Base-by-base conservation (phyloP, 2,797 vertebrate species). In the Cyclopterus lumpus region DNA sequence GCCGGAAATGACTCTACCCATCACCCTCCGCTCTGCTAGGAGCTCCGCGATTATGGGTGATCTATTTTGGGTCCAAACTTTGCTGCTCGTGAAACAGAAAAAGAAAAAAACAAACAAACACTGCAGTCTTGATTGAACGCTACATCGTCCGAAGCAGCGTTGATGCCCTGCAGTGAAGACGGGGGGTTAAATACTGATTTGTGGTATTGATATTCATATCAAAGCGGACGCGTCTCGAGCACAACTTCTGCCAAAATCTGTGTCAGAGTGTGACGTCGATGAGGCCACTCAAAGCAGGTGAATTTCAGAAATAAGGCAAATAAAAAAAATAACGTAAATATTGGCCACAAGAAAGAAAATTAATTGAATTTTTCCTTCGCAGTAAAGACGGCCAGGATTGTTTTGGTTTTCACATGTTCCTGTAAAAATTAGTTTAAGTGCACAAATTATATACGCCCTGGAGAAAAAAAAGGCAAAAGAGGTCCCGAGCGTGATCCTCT, bases 361-460 rank as follows among this genome's bases (percentile, higher is more conserved):
- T 26, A 51, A 73, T 68, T 38, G 2, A 1, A 6, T 24, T 24
- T 49, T 66, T 64, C 53, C 16, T 16, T 51, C 28, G 65, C 24
- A 67, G 44, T 73, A 67, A 53, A 38, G 42, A 42, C 67, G n/a
- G 55, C 57, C 51, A 48, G 55, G 55, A 76, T 46, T 51, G 59
- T 78, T 84, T 42, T 42, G 15, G 42, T 42, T 40, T 42, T 5
- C 74, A 81, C 60, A 76, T 72, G 53, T 70, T 77, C 60, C 62
- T 67, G 65, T 77, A 73, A 63, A 40, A 79, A 63, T 51, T n/a
- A 46, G 48, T 68, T 54, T 38, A 89, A 84, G 81, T 80, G 76
- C 79, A 73, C 77, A 81, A 86, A 84, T 74, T 72, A 80, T 86
- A 81, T 73, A 63, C 85, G 86, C 90, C 83, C 89, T 90, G 86